phyloP scores from a whole-genome alignment of 2,113 vertebrate species.

The Scartelaos histophorus region DNA sequence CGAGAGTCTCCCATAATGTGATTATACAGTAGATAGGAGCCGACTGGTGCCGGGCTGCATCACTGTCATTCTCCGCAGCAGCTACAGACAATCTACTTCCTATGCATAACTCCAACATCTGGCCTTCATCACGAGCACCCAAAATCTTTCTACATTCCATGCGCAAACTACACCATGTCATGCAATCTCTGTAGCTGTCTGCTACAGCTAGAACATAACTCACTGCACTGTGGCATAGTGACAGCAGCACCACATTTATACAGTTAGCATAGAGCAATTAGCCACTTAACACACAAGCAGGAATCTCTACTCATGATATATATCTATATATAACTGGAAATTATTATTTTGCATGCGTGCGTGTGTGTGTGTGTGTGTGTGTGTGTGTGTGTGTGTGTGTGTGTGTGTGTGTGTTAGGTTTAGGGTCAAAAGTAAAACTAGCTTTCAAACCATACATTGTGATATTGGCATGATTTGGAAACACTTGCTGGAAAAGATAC shows the following conservation, averaged over 20 bases:
- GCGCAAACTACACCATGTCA: constrained; percentile 57
- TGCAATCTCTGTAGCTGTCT: constrained; percentile 39
- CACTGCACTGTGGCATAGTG: constrained; percentile 7
- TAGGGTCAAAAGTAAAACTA: too few species aligned
- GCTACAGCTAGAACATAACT: constrained; percentile 25
- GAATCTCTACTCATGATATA: too few species aligned
- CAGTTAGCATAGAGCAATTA: neutral
- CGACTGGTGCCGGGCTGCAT: constrained; percentile 31
- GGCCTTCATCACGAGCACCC: constrained; percentile 56
- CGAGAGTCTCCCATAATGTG: constrained; percentile 25
- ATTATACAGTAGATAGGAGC: constrained; percentile 36
- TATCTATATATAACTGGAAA: too few species aligned
- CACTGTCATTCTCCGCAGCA: constrained; percentile 46
- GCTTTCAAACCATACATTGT: too few species aligned
- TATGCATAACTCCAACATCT: constrained; percentile 63
- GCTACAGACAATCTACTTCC: constrained; percentile 53
- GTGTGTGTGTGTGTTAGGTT: too few species aligned
- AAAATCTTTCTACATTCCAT: constrained; percentile 55
- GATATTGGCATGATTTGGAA: too few species aligned
- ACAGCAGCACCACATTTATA: neutral
- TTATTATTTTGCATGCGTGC: too few species aligned
- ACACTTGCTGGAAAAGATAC: too few species aligned
- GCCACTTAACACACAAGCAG: neutral
- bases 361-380: too few species aligned
- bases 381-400: too few species aligned